phyloP scores from a whole-genome alignment of 1,140 invertebrate genomes.

The Lucilia cuprina region DNA sequence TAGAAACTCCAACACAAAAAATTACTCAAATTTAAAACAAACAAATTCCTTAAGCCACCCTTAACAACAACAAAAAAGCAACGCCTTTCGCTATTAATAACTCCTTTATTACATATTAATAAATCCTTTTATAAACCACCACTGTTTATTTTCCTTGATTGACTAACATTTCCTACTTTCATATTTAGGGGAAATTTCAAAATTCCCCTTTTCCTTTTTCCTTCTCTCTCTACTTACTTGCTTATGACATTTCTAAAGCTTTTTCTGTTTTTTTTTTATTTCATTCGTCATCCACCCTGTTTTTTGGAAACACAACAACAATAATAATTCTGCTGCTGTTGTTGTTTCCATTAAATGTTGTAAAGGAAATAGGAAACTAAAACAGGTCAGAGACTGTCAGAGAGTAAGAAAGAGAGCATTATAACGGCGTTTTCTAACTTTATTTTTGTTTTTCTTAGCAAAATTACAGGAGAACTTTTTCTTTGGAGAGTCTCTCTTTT shows the following conservation, averaged over 20 bases:
- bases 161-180: neutral
- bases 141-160: neutral
- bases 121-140: neutral
- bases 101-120: neutral
- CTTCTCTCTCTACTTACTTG: too few relatives aligned
- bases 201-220: too few relatives aligned
- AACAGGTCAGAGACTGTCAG: conserved; percentile 10
- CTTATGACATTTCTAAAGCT: neutral
- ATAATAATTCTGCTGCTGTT: neutral
- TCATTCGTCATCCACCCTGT: neutral
- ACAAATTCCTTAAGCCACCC: neutral
- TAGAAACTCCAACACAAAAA: neutral
- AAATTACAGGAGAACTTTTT: neutral
- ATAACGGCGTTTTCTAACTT: conserved; percentile 21
- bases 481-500: neutral
- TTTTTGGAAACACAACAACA: neutral
- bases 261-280: neutral
- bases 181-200: neutral
- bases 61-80: neutral
- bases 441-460: neutral
- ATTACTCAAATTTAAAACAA: neutral
- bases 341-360: neutral
- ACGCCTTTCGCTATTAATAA: neutral
- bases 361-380: conserved; percentile 32
- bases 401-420: neutral